These are phyloP conservation scores for Steinernema hermaphroditum DNA, from an alignment of 2,888 invertebrate genomes.

Conservation along the genomic window DNA sequence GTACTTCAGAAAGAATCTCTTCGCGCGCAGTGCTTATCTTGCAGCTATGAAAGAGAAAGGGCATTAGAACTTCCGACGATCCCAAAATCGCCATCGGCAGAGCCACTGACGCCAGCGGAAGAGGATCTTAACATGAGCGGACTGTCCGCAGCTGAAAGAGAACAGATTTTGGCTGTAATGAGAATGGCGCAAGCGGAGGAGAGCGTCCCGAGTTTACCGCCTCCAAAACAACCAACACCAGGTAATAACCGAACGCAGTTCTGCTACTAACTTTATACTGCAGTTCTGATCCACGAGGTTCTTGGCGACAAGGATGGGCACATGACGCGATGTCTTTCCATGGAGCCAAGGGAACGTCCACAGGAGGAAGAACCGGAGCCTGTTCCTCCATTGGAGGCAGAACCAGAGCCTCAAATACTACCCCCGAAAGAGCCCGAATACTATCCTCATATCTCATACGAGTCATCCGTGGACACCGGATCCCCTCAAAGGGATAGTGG, in stretches of 20 bases:
- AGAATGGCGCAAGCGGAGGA: slow-evolving; percentile 41
- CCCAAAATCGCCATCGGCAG: background rate
- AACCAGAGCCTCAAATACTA: slow-evolving; percentile 4
- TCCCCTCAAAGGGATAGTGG: slow-evolving; percentile 23
- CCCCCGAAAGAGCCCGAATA: background rate
- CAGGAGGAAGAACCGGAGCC: slow-evolving; percentile 1
- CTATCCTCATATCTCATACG: background rate
- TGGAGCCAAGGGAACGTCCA: slow-evolving; percentile 22
- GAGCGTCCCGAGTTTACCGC: background rate
- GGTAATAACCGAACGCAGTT: slow-evolving; percentile 1
- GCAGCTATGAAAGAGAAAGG: background rate
- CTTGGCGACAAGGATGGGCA: slow-evolving; percentile 36
- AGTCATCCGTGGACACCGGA: background rate
- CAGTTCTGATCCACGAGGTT: slow-evolving; percentile 38
- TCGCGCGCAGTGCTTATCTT: too few species aligned
- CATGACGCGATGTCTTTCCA: slow-evolving; percentile 33
- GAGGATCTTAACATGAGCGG: slow-evolving; percentile 38
- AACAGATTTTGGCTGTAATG: slow-evolving; percentile 51
- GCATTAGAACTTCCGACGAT: background rate
- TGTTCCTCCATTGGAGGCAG: slow-evolving; percentile 22
- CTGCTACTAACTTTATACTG: slow-evolving; percentile 28
- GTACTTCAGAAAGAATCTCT: background rate
- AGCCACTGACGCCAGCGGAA: slow-evolving; percentile 7
- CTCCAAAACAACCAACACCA: slow-evolving; percentile 14
- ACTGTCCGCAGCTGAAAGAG: slow-evolving; percentile 45